phyloP scores from a whole-genome alignment of 2,888 invertebrate species.

The Ornithoptera alexandrae region DNA sequence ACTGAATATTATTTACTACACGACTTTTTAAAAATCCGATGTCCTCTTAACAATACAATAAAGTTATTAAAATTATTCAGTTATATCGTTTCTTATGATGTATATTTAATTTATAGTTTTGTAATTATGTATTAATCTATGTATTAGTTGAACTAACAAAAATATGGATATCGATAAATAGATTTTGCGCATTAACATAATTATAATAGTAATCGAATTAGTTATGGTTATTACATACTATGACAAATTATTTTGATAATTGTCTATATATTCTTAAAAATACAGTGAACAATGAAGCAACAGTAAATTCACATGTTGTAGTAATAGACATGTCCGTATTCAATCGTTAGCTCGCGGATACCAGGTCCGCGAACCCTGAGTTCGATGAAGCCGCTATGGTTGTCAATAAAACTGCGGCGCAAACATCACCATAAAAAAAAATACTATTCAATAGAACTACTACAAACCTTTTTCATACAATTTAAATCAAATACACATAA shows the following conservation, averaged over 20 bases:
- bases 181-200: conserved; percentile 16
- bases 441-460: too few relatives aligned
- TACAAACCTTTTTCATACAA: too few relatives aligned
- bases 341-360: background rate
- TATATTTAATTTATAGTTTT: background rate
- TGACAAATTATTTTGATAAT: background rate
- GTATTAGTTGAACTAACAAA: conserved; percentile 7
- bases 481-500: too few relatives aligned
- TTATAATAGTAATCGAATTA: conserved; percentile 18
- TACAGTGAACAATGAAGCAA: too few relatives aligned
- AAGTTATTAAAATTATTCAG: background rate
- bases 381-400: too few relatives aligned
- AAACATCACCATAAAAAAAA: too few relatives aligned
- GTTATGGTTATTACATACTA: conserved; percentile 20
- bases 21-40: background rate
- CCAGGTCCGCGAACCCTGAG: too few relatives aligned
- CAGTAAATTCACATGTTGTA: background rate
- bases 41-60: background rate
- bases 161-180: conserved; percentile 16
- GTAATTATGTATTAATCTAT: background rate
- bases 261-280: conserved; percentile 1
- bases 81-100: background rate
- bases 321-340: background rate
- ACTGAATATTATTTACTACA: background rate
- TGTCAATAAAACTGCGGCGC: too few relatives aligned